A percentile compares a stretch with the other conserved stretches of the same genome.
Conservation (phyloP, 2,888 invertebrate species). For the Cantharis lateralis region DNA sequence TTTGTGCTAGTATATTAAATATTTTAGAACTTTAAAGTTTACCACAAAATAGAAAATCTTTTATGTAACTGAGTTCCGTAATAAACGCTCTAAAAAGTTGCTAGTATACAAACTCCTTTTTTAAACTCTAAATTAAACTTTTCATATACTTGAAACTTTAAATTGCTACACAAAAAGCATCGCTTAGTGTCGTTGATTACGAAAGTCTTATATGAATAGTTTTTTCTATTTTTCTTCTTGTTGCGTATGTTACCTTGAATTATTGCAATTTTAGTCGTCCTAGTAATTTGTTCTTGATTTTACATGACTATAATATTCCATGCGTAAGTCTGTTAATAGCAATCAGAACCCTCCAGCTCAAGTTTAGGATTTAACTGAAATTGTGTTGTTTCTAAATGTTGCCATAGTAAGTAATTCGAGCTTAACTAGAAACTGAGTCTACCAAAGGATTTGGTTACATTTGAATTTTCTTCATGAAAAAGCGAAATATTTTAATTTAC, state of each 20-base stretch:
- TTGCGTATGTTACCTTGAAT: background rate
- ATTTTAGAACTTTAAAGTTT: background rate
- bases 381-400: constrained; percentile 4
- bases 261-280: background rate
- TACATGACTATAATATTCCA: background rate
- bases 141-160: constrained; percentile 15
- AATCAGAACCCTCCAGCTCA: background rate
- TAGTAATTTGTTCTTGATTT: background rate
- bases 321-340: constrained; percentile 4
- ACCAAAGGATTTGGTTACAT: background rate
- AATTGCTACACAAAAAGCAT: constrained; percentile 14
- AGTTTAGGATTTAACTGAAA: constrained; percentile 1
- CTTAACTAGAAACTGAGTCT: background rate
- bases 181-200: background rate
- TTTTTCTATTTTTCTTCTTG: background rate
- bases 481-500: background rate
- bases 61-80: constrained; percentile 9
- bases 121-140: constrained; percentile 22
- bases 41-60: constrained; percentile 7
- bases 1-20: background rate
- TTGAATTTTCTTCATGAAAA: background rate
- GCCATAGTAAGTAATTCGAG: constrained; percentile 4
- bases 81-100: constrained; percentile 12
- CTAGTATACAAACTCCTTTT: constrained; percentile 7
- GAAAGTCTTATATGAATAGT: background rate